Percentiles rank a stretch among this genome's conserved stretches.
phyloP scores from a whole-genome alignment of 37 sponge, comb jelly and placozoan species.

The Eunapius fragilis region DNA sequence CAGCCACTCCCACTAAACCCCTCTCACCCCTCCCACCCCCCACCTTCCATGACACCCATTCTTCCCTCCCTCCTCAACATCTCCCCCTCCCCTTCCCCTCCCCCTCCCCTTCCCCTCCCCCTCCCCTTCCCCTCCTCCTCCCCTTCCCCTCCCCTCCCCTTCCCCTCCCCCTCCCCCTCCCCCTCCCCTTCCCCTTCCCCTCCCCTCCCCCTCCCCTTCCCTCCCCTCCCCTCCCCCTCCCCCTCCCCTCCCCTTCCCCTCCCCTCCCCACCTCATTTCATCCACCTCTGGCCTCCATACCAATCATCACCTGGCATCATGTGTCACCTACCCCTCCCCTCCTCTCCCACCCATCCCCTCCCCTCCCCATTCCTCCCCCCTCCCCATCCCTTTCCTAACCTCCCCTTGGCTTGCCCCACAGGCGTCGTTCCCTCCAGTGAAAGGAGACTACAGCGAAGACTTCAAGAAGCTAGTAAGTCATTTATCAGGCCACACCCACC shows the following conservation, averaged over 20 bases:
- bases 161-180: too few species aligned
- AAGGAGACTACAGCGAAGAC: constrained; percentile 74
- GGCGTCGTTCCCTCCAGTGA: constrained; percentile 71
- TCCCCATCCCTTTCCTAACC: background rate
- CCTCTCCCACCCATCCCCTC: background rate
- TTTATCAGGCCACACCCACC: background rate
- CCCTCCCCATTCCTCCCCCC: background rate
- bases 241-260: too few species aligned
- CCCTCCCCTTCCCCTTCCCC: too few species aligned
- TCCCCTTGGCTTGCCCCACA: background rate
- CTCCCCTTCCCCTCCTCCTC: background rate
- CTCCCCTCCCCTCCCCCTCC: background rate
- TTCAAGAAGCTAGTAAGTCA: constrained; percentile 70
- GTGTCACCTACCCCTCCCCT: background rate
- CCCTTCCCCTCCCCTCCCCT: too few species aligned
- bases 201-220: background rate
- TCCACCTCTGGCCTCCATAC: too few species aligned
- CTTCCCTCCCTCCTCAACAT: too few species aligned
- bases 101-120: background rate
- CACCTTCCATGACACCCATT: too few species aligned
- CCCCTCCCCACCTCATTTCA: too few species aligned
- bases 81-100: background rate
- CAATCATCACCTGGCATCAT: background rate
- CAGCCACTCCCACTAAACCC: background rate
- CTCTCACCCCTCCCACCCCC: too few species aligned